A percentile compares a stretch with the other conserved stretches of the same genome.
Evolutionary conservation across 2,797 vertebrate genomes (phyloP).

Genomic region (Glyptemys insculpta): DNA sequence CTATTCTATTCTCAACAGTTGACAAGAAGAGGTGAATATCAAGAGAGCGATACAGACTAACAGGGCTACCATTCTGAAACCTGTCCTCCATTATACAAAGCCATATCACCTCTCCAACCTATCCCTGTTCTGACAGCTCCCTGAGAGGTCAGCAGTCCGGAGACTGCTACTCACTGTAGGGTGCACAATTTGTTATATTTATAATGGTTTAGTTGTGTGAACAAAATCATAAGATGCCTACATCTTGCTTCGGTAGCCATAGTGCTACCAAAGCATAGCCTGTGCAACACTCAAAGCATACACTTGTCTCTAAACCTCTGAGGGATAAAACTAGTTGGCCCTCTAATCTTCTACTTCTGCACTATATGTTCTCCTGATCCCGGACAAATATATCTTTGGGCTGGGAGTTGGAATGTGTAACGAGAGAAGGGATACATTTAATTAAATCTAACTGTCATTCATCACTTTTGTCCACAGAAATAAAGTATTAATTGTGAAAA

Average conservation of each 20-base stretch:
- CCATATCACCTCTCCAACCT: neutral
- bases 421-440: neutral
- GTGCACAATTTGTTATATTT: neutral
- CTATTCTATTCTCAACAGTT: too few species aligned
- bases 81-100: neutral
- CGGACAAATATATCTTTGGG: neutral
- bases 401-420: neutral
- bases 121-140: neutral
- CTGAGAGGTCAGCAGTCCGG: neutral
- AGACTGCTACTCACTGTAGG: neutral
- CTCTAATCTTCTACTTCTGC: neutral
- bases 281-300: neutral
- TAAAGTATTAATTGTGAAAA: neutral
- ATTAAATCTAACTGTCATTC: neutral
- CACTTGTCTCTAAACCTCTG: neutral
- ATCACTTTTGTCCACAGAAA: neutral
- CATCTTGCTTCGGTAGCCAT: neutral
- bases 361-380: neutral
- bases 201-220: neutral
- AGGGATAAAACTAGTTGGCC: neutral
- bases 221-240: neutral
- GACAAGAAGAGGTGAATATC: too few species aligned
- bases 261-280: neutral
- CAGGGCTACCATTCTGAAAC: too few species aligned
- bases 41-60: too few species aligned